A percentile compares a stretch with the other conserved stretches of the same genome.
These are phyloP conservation scores for Aspidoscelis tigris DNA, from an alignment of 2,113 vertebrate species.

Conservation along the genomic window DNA sequence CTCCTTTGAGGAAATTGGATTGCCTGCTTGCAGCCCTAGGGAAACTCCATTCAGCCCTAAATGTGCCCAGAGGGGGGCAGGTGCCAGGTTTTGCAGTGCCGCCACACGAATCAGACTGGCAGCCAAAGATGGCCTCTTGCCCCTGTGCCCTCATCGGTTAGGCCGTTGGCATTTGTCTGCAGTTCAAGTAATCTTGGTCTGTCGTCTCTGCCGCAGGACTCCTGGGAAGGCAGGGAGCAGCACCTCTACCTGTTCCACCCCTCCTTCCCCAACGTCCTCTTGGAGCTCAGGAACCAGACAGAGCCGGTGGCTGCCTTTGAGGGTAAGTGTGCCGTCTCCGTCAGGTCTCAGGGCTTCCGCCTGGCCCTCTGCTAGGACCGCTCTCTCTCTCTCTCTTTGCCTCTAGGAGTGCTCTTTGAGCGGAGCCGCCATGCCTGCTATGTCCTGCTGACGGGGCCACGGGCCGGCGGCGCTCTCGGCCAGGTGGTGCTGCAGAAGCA, in stretches of 20 bases:
- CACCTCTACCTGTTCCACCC: slow-evolving; percentile 89
- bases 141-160: background rate
- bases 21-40: no score
- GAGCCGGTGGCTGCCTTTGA: slow-evolving; percentile 81
- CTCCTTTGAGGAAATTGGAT: no score
- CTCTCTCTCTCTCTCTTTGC: background rate
- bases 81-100: background rate
- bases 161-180: no score
- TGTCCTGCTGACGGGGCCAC: slow-evolving; percentile 82
- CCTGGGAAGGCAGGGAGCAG: slow-evolving; percentile 33
- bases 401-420: slow-evolving; percentile 85
- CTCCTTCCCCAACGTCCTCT: slow-evolving; percentile 75
- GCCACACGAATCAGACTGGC: background rate
- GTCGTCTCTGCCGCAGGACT: slow-evolving; percentile 52
- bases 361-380: background rate
- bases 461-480: slow-evolving; percentile 39
- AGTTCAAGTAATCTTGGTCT: background rate
- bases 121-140: no score
- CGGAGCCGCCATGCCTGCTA: slow-evolving; percentile 89
- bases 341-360: accelerated
- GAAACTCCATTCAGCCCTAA: no score
- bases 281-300: slow-evolving; percentile 79
- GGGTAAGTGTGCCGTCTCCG: slow-evolving; percentile 70
- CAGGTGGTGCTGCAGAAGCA: slow-evolving; percentile 83
- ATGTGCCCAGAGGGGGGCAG: no score